These are phyloP conservation scores for Lophochroa leadbeateri DNA, from an alignment of 2,113 vertebrate species.

Conservation along the genomic window DNA sequence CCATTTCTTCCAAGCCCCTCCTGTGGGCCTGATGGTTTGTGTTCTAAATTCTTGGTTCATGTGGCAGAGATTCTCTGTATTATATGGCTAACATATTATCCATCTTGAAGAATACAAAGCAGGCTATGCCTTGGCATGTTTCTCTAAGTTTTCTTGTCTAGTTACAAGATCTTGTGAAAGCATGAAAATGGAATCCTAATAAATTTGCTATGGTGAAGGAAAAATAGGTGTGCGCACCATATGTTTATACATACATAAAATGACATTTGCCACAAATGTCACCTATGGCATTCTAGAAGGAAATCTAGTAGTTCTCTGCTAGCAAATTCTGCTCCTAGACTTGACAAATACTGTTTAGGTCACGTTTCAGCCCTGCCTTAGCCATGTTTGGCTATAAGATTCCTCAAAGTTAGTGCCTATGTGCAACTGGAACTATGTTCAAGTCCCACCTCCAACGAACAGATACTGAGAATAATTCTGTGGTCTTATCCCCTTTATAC, in stretches of 20 bases:
- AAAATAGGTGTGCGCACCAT: not conserved
- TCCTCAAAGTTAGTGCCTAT: not conserved
- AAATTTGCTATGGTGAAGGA: not conserved
- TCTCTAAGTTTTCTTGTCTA: constrained; percentile 4
- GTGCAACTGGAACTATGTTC: not conserved
- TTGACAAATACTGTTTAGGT: not conserved
- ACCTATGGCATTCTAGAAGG: not conserved
- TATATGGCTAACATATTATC: constrained; percentile 69
- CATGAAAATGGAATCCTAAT: constrained; percentile 18
- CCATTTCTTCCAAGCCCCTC: constrained; percentile 69
- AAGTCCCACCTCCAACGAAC: not conserved
- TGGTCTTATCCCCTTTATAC: not conserved
- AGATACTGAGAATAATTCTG: not conserved
- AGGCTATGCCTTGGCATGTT: constrained; percentile 31
- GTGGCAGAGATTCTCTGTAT: constrained; percentile 53
- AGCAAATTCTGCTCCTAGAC: not conserved
- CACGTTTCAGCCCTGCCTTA: not conserved
- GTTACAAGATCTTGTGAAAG: not conserved
- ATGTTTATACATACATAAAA: not conserved
- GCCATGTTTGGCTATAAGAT: not conserved
- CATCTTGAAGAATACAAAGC: constrained; percentile 54
- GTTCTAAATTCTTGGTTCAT: constrained; percentile 69
- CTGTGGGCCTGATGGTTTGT: constrained; percentile 67
- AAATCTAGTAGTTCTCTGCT: not conserved
- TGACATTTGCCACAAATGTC: not conserved